Conservation (phyloP, 1,140 invertebrate species). For the Bacillus rossius region DNA sequence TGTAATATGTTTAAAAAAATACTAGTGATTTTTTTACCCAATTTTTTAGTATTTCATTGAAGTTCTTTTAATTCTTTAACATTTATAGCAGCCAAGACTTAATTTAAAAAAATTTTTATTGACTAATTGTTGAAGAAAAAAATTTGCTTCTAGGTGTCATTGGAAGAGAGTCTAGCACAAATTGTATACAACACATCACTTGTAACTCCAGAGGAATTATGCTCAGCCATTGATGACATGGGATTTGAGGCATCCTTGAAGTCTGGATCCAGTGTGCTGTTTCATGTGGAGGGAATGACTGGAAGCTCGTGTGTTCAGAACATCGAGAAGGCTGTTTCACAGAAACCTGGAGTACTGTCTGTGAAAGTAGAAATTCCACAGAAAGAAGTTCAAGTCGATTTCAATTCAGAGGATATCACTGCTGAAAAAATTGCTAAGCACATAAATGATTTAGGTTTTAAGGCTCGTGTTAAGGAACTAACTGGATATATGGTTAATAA, state of each 20-base stretch:
- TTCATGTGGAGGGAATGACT: conserved; percentile 73
- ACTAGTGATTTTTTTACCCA: conserved; percentile 1
- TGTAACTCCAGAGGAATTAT: conserved; percentile 51
- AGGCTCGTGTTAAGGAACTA: conserved; percentile 47
- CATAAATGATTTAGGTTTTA: conserved; percentile 69
- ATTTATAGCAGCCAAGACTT: too few relatives aligned
- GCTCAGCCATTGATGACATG: conserved; percentile 70
- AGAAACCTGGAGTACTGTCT: conserved; percentile 49
- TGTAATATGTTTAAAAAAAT: not conserved
- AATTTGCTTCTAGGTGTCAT: conserved; percentile 45
- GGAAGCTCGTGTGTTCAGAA: conserved; percentile 75
- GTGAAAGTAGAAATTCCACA: conserved; percentile 21
- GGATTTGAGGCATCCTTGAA: conserved; percentile 58
- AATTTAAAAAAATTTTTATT: too few relatives aligned
- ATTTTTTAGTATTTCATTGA: conserved; percentile 10
- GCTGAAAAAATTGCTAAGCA: conserved; percentile 51
- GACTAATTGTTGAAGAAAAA: too few relatives aligned
- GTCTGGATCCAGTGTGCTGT: conserved; percentile 24
- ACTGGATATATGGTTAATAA: not conserved
- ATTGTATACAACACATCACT: conserved; percentile 56
- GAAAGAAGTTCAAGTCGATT: conserved; percentile 54
- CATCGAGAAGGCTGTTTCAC: conserved; percentile 58
- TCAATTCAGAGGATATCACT: conserved; percentile 41
- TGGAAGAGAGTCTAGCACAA: conserved; percentile 58
- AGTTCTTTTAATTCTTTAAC: not conserved